phyloP scores from a whole-genome alignment of 2,888 invertebrate genomes.

The Palloptera scutellata region DNA sequence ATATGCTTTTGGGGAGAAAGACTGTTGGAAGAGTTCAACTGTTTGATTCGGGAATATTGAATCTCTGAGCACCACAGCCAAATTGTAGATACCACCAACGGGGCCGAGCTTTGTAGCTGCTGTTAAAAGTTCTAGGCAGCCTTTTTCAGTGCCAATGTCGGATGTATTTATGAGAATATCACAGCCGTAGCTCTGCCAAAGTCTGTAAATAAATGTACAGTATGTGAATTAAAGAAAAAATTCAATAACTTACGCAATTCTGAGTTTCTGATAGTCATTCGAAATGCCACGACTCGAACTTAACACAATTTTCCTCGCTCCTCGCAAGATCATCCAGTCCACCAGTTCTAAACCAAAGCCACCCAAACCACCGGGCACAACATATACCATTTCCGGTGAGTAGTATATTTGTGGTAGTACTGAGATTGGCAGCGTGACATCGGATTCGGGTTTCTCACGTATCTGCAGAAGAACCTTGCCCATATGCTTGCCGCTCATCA shows the following conservation, averaged over 20 bases:
- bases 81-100: conserved; percentile 87
- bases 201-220: conserved; percentile 55
- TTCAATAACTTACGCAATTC: conserved; percentile 69
- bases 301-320: conserved; percentile 79
- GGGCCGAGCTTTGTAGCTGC: conserved; percentile 72
- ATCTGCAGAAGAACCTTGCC: conserved; percentile 73
- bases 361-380: conserved; percentile 84
- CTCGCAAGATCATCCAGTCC: conserved; percentile 85
- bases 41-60: conserved; percentile 80
- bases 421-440: conserved; percentile 52
- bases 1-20: conserved; percentile 78
- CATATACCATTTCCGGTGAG: conserved; percentile 62
- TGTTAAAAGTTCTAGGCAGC: conserved; percentile 74
- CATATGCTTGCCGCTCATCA: conserved; percentile 79
- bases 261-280: conserved; percentile 83
- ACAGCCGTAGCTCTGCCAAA: conserved; percentile 76
- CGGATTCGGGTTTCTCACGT: conserved; percentile 49
- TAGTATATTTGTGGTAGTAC: conserved; percentile 57
- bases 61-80: conserved; percentile 83
- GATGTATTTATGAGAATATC: conserved; percentile 73
- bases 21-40: conserved; percentile 72
- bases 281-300: conserved; percentile 81
- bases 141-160: conserved; percentile 72
- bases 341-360: conserved; percentile 91
- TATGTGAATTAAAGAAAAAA: too few relatives aligned